Base-by-base conservation (phyloP, 2,113 vertebrate species). In the Notarius lentiginosus region DNA sequence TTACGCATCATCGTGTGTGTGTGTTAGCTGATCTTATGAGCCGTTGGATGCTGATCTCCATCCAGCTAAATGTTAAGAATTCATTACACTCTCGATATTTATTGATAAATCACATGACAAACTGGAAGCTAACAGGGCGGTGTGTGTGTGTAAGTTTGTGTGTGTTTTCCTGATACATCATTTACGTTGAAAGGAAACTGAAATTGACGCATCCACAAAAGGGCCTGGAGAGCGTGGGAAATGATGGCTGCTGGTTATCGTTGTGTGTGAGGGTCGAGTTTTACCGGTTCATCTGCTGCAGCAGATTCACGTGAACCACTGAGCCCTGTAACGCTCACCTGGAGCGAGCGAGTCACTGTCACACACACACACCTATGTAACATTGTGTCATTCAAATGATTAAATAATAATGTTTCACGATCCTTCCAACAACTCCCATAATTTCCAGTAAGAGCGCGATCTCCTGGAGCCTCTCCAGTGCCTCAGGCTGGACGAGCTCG, bases 1-100 rank as follows among this genome's bases (percentile, higher is more conserved):
- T 68, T 80, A 79, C 75, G 82, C 85, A 85, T 89, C 88, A 91
- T 53, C 51, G 51, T 53, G 51, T 66, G 65, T 30, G 68, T 72
- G 68, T 72, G 14, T 70, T 8, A 34, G 5, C 30, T 70, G 68
- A 70, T 34, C 27, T 8, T 34, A 8, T 34, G 30, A 75, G 9
- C 20, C 72, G 49, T 1, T 51, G 47, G 15, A 72, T 72, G 30
- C 30, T 72, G 68, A 72, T 72, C 34, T 41, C 30, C 34, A 2
- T 72, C 34, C 68, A 41, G 17, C 17, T 72, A 4, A 7, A 72
- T 7, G 2, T 12, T 22, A 53, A 5, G 2, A 51, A 1, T 10
- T 22, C 10, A 24, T 14, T 14, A 7, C 47, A 24, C 22, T 24
- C 47, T 51, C 4, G 11, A 20, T 51, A 11, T 76, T 51, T 76